Evolutionary conservation across 2,113 vertebrate genomes (phyloP).

Genomic region (Syngnathus typhle): DNA sequence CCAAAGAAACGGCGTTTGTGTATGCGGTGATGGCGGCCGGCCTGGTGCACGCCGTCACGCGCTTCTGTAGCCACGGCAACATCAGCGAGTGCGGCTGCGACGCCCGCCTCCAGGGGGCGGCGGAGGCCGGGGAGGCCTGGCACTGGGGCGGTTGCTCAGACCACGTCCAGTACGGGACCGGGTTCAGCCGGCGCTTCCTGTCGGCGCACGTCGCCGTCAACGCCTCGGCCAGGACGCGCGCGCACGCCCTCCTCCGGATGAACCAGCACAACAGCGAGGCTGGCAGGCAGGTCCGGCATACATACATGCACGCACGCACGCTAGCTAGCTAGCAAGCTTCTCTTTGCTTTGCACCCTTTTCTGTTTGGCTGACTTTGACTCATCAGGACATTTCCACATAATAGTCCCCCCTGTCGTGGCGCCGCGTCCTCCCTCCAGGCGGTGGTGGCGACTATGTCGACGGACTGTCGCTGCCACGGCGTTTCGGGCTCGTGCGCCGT

Average conservation of each 20-base stretch:
- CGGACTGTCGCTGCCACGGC: constrained; percentile 92
- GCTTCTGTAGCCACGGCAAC: constrained; percentile 87
- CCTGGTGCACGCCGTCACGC: constrained; percentile 86
- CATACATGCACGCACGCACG: too few relatives aligned
- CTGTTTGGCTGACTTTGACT: too few relatives aligned
- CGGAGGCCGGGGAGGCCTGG: constrained; percentile 79
- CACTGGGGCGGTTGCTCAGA: constrained; percentile 97
- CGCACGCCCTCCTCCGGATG: constrained; percentile 69
- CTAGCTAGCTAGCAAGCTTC: not conserved
- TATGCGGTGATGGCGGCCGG: constrained; percentile 84
- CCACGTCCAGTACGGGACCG: constrained; percentile 83
- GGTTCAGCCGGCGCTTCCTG: constrained; percentile 91
- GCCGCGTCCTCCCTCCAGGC: constrained; percentile 67
- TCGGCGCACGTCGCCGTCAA: constrained; percentile 73
- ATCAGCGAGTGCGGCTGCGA: constrained; percentile 91
- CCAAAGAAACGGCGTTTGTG: constrained; percentile 90
- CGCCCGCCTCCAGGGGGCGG: constrained; percentile 66
- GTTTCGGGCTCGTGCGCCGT: constrained; percentile 96
- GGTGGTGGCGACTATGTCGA: constrained; percentile 82
- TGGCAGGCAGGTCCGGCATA: constrained; percentile 74
- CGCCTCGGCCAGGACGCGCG: constrained; percentile 45
- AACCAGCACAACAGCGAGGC: constrained; percentile 91
- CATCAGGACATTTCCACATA: too few relatives aligned
- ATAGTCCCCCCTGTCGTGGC: not conserved
- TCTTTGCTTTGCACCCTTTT: too few relatives aligned